These are phyloP conservation scores for Ceratosolen solmsi DNA, from an alignment of 1,140 invertebrate genomes.

Conservation along the genomic window DNA sequence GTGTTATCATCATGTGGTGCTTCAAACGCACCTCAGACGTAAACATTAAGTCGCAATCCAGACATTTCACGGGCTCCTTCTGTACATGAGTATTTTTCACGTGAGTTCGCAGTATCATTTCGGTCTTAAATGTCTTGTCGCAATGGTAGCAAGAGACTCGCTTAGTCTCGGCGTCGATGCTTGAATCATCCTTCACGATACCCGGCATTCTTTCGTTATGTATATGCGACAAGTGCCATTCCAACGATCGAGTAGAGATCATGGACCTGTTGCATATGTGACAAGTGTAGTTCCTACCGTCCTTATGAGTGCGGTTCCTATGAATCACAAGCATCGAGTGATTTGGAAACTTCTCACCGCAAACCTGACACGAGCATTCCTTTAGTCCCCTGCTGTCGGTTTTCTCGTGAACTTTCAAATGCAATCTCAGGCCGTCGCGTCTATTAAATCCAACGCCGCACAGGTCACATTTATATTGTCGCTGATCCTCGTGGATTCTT, in stretches of 20 bases:
- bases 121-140: slow-evolving; percentile 71
- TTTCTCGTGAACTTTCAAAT: slow-evolving; percentile 71
- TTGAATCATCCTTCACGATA: slow-evolving; percentile 54
- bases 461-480: slow-evolving; percentile 69
- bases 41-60: slow-evolving; percentile 67
- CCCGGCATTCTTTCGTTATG: slow-evolving; percentile 65
- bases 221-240: slow-evolving; percentile 71
- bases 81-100: slow-evolving; percentile 72
- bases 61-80: slow-evolving; percentile 70
- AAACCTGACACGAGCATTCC: slow-evolving; percentile 71
- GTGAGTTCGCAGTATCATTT: slow-evolving; percentile 70
- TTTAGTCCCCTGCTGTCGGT: slow-evolving; percentile 68
- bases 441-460: slow-evolving; percentile 72
- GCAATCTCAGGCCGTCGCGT: slow-evolving; percentile 72
- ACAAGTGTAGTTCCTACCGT: slow-evolving; percentile 69
- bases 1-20: slow-evolving; percentile 71
- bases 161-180: slow-evolving; percentile 59
- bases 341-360: slow-evolving; percentile 71
- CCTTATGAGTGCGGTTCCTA: slow-evolving; percentile 69
- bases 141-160: slow-evolving; percentile 68
- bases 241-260: slow-evolving; percentile 68
- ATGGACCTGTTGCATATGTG: slow-evolving; percentile 72
- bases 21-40: slow-evolving; percentile 68
- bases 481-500: slow-evolving; percentile 71
- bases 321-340: slow-evolving; percentile 72